These are phyloP conservation scores for Phymatocera aterrima DNA, from an alignment of 2,888 invertebrate genomes.

Conservation along the genomic window DNA sequence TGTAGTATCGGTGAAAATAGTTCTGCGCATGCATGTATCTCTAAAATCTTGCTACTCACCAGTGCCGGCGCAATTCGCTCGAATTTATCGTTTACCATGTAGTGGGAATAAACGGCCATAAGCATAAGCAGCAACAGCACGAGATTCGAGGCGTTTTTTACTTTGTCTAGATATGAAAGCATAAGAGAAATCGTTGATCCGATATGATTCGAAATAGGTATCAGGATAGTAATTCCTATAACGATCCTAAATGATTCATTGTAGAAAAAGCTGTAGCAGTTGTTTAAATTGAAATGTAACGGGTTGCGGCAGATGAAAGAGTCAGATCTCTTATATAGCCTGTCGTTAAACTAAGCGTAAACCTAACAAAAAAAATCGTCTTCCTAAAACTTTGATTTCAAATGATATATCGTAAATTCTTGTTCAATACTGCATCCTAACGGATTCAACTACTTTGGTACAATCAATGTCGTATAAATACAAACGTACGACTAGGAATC, in stretches of 20 bases:
- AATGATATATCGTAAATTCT: neutral
- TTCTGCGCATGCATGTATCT: neutral
- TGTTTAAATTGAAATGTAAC: neutral
- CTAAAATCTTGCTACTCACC: constrained; percentile 76
- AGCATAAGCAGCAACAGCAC: constrained; percentile 89
- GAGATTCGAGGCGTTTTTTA: constrained; percentile 93
- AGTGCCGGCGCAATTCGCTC: constrained; percentile 93
- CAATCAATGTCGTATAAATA: constrained; percentile 7
- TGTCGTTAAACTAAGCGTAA: constrained; percentile 1
- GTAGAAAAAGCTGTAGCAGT: neutral
- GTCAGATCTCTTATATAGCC: neutral
- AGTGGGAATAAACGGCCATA: constrained; percentile 94
- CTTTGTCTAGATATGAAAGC: constrained; percentile 82
- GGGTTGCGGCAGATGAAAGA: neutral
- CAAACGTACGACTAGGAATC: constrained; percentile 88
- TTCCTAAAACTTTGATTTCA: neutral
- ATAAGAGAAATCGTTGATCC: constrained; percentile 16
- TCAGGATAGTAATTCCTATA: too few species aligned
- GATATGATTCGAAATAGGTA: too few species aligned
- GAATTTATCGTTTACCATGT: constrained; percentile 94
- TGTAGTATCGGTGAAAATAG: neutral
- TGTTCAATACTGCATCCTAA: neutral
- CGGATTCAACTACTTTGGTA: neutral
- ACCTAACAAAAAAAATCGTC: neutral
- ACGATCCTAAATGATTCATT: too few species aligned